phyloP scores from a whole-genome alignment of 2,888 invertebrate genomes.

The Agapostemon virescens region DNA sequence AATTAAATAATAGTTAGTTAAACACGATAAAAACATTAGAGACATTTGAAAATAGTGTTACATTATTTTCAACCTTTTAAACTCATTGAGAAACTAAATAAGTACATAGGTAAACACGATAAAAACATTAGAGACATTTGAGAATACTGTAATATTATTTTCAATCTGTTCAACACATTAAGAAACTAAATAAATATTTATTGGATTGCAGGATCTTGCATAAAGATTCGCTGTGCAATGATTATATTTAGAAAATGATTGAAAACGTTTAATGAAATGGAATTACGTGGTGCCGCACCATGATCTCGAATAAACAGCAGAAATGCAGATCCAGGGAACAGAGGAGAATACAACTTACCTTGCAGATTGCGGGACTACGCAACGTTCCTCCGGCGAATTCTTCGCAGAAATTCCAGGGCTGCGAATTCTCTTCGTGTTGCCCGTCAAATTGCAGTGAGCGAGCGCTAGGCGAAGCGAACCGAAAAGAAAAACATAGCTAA shows the following conservation, averaged over 20 bases:
- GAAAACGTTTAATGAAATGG: too few relatives aligned
- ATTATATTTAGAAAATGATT: background rate
- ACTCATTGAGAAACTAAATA: too few relatives aligned
- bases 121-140: too few relatives aligned
- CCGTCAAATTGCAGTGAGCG: conserved; percentile 1
- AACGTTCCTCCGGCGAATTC: conserved; percentile 6
- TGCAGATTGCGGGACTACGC: background rate
- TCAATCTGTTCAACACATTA: background rate
- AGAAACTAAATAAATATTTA: background rate
- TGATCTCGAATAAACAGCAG: background rate
- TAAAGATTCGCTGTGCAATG: background rate
- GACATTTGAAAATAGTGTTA: too few relatives aligned
- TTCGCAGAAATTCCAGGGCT: background rate
- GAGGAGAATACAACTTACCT: conserved; percentile 40
- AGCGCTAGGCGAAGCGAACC: background rate
- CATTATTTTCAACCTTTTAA: too few relatives aligned
- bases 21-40: too few relatives aligned
- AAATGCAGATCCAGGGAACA: background rate
- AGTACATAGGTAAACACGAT: too few relatives aligned
- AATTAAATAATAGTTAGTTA: too few relatives aligned
- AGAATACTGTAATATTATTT: too few relatives aligned
- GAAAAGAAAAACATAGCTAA: background rate
- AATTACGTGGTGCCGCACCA: too few relatives aligned
- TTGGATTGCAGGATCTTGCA: background rate
- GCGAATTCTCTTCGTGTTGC: background rate